These are phyloP conservation scores for Drosophila lini DNA, from an alignment of 1,140 invertebrate genomes.

Conservation along the genomic window DNA sequence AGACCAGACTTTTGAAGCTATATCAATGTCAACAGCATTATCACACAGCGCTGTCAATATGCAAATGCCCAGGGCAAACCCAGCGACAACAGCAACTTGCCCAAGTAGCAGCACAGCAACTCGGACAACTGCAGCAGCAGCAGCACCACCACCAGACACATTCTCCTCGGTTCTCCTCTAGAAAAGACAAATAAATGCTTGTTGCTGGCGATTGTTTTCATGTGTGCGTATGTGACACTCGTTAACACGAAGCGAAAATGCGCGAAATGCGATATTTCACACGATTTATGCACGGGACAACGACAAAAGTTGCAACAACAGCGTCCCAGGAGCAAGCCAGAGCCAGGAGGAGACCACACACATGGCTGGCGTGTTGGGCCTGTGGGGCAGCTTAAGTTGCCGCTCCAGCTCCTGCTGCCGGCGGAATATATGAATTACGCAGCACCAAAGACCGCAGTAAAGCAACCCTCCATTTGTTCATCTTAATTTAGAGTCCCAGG, in stretches of 20 bases:
- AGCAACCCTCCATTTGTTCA: slow-evolving; percentile 41
- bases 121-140: neutral
- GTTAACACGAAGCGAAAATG: slow-evolving; percentile 81
- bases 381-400: slow-evolving; percentile 39
- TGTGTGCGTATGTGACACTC: slow-evolving; percentile 74
- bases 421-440: slow-evolving; percentile 37
- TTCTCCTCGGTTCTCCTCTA: slow-evolving; percentile 31
- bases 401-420: slow-evolving; percentile 15
- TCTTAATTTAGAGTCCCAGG: slow-evolving; percentile 48
- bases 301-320: slow-evolving; percentile 70
- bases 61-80: slow-evolving; percentile 66
- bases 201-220: slow-evolving; percentile 55
- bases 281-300: slow-evolving; percentile 83
- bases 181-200: slow-evolving; percentile 77
- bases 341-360: slow-evolving; percentile 59
- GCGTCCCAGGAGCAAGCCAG: slow-evolving; percentile 41
- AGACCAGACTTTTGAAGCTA: slow-evolving; percentile 63
- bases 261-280: slow-evolving; percentile 84
- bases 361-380: slow-evolving; percentile 47
- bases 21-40: slow-evolving; percentile 83
- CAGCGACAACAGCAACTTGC: slow-evolving; percentile 35
- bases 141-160: slow-evolving; percentile 16
- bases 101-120: slow-evolving; percentile 24
- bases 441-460: neutral
- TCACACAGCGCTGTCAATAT: slow-evolving; percentile 79